Evolutionary conservation across 1,140 invertebrate species (phyloP).

Genomic region (Scaptomyza montana): DNA sequence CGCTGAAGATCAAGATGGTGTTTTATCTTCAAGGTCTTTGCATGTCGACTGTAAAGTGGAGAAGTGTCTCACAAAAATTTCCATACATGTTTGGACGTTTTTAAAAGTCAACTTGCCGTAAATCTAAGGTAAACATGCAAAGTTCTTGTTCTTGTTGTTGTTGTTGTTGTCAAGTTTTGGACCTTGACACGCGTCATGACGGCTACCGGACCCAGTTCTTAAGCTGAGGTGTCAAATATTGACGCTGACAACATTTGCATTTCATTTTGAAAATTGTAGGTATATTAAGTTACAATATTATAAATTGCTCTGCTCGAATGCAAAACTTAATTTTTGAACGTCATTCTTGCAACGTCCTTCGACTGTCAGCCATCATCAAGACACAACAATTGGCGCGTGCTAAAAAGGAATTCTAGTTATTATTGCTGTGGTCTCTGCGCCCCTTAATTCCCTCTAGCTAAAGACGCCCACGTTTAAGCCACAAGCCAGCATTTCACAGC

Average conservation of each 20-base stretch:
- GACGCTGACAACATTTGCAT: conserved; percentile 42
- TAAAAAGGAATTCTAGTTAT: background rate
- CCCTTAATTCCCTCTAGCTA: background rate
- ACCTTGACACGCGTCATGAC: conserved; percentile 33
- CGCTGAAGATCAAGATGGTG: conserved; percentile 28
- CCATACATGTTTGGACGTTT: conserved; percentile 11
- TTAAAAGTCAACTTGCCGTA: conserved; percentile 27
- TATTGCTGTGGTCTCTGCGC: conserved; percentile 3
- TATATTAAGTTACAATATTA: conserved; percentile 45
- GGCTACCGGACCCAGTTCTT: background rate
- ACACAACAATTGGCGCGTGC: conserved; percentile 17
- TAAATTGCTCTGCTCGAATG: conserved; percentile 22
- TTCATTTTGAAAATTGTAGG: conserved; percentile 34
- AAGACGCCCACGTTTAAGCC: conserved; percentile 10
- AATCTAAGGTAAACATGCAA: conserved; percentile 38
- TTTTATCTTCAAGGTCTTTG: conserved; percentile 14
- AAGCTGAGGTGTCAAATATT: conserved; percentile 42
- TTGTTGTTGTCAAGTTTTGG: background rate
- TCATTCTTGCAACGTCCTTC: conserved; percentile 46
- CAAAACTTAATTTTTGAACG: conserved; percentile 6
- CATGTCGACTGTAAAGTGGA: conserved; percentile 11
- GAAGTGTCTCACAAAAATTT: background rate
- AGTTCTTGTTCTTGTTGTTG: background rate
- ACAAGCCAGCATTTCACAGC: conserved; percentile 15
- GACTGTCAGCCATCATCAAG: conserved; percentile 33